Evolutionary conservation across 2,113 vertebrate species (phyloP).

Genomic region (Myrmophylax atrothorax): DNA sequence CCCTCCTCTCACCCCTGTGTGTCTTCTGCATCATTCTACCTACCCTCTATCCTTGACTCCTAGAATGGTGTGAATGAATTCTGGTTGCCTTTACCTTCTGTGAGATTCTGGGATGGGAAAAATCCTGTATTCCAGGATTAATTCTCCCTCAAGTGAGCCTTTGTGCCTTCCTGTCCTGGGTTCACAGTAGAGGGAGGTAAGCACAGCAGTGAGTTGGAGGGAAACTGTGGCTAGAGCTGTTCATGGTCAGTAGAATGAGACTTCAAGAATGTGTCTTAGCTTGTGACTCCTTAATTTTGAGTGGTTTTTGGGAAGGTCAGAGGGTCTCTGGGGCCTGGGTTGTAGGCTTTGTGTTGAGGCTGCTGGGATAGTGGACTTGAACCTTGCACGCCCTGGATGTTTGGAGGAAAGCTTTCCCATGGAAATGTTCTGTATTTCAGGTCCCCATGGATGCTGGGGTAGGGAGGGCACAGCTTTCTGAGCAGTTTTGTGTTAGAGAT

Average conservation of each 20-base stretch:
- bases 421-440: not conserved
- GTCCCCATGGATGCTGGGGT: not conserved
- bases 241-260: not conserved
- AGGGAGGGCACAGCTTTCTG: not conserved
- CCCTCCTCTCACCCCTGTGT: rapidly evolving
- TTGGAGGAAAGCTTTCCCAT: not conserved
- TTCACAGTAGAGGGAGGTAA: not conserved
- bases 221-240: not conserved
- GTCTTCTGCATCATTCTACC: not conserved
- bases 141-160: not conserved
- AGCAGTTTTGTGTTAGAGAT: not conserved
- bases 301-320: not conserved
- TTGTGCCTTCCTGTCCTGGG: not conserved
- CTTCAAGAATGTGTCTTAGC: too few relatives aligned
- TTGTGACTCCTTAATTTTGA: not conserved
- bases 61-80: not conserved
- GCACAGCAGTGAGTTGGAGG: not conserved
- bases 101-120: not conserved
- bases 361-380: not conserved
- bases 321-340: not conserved
- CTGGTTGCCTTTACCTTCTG: not conserved
- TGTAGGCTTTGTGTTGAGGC: not conserved
- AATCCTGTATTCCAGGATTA: not conserved
- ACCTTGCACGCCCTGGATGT: not conserved
- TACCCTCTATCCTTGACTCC: not conserved